Base-by-base conservation (phyloP, 2,888 invertebrate species). In the Orthonychiurus folsomi region DNA sequence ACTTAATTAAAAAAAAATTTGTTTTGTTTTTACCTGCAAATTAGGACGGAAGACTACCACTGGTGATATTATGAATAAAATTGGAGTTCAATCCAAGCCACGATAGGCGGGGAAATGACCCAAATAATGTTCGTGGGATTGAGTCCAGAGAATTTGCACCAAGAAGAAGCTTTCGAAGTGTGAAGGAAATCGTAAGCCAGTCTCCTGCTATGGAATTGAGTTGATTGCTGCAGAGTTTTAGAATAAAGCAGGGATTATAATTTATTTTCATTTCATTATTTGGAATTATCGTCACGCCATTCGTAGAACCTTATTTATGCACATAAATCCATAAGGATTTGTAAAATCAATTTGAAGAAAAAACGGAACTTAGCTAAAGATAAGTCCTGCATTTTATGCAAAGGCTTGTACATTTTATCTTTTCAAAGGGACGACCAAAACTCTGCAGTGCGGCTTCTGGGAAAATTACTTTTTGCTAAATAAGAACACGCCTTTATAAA, bases 51-150 rank as follows among this genome's bases (percentile, higher is more conserved):
- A 73, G 67, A 56, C 64, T 60, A 52, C 67, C 65, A 28, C 65
- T 64, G 37, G 62, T 69, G 37, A 73, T 58, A 62, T 73, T 73
- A 3, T 67, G 61, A 50, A 73, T 65, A 62, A 68, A 69, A 65
- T 73, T 73, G 50, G 68, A 69, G 60, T 65, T 70, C 28, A 73
- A 64, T 59, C 71, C 73, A 26, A 73, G 66, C 71, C 71, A 73
- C 28, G 69, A 68, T 27, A 73, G 69, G 3, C 69, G 66, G 28
- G 56, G 59, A 62, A 73, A 72, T 50, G 66, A 37, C 55, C 66
- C 60, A 65, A 73, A 63, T 57, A 73, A 61, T 67, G 67, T 69
- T 61, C 58, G 54, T 18, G 73, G 71, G 18, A 73, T 60, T n/a
- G 63, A 56, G 61, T 72, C 68, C 58, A 73, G 66, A 18, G 71